A percentile compares a stretch with the other conserved stretches of the same genome.
Conservation (phyloP, 2,888 invertebrate genomes). For the Schizotus pectinicornis region DNA sequence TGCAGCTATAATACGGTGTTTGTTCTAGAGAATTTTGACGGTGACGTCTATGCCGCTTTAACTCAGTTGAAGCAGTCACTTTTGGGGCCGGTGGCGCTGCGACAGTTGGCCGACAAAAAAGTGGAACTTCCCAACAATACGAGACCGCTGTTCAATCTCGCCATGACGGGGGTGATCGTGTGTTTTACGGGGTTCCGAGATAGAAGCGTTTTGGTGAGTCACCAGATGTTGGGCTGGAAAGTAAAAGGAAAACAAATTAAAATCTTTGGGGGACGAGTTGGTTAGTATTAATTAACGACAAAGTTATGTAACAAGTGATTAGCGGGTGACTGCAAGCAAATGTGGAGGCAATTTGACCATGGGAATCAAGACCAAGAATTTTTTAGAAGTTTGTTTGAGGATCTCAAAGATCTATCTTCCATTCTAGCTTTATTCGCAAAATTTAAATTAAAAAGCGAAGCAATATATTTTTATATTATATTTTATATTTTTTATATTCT, state of each 20-base stretch:
- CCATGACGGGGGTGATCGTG: constrained; percentile 87
- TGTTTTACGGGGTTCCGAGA: constrained; percentile 93
- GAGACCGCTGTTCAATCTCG: constrained; percentile 84
- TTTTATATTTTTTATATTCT: too few relatives aligned
- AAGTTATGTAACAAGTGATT: too few relatives aligned
- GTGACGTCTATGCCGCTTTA: constrained; percentile 72
- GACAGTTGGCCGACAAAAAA: constrained; percentile 72
- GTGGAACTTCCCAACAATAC: constrained; percentile 75
- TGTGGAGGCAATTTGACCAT: too few relatives aligned
- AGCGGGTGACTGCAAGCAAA: too few relatives aligned
- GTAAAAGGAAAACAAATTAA: not conserved
- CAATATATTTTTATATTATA: too few relatives aligned
- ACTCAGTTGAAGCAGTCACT: constrained; percentile 73
- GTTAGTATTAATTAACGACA: too few relatives aligned
- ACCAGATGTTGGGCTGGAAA: constrained; percentile 30
- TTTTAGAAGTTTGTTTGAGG: too few relatives aligned
- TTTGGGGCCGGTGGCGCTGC: constrained; percentile 80
- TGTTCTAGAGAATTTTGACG: constrained; percentile 76
- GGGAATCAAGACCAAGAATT: too few relatives aligned
- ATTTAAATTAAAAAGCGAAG: too few relatives aligned
- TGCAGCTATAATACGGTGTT: constrained; percentile 70
- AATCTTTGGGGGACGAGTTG: not conserved
- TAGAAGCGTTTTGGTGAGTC: constrained; percentile 85
- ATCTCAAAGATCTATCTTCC: too few relatives aligned
- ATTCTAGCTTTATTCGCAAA: too few relatives aligned